phyloP scores from a whole-genome alignment of 2,797 vertebrate genomes.

The Tympanoctomys barrerae region DNA sequence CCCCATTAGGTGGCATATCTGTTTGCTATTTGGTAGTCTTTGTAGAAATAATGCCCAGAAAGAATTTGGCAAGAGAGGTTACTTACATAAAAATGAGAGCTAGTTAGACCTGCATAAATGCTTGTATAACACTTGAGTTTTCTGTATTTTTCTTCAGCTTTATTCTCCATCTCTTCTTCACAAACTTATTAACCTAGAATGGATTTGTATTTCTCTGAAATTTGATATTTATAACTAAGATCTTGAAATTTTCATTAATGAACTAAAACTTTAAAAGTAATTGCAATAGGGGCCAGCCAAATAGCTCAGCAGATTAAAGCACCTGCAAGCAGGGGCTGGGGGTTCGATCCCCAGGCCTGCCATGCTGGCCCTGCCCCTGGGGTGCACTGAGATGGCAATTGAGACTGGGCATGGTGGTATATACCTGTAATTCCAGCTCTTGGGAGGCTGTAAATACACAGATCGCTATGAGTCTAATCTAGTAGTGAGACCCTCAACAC shows the following conservation, averaged over 20 bases:
- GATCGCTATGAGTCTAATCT: too few species aligned
- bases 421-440: too few species aligned
- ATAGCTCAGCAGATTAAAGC: too few species aligned
- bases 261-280: neutral
- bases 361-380: too few species aligned
- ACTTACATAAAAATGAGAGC: slow-evolving; percentile 13
- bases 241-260: slow-evolving; percentile 35
- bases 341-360: too few species aligned
- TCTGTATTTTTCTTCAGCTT: neutral
- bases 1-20: neutral
- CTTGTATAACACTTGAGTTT: neutral
- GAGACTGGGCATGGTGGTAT: too few species aligned
- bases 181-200: neutral
- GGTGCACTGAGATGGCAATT: too few species aligned
- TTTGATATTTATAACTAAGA: slow-evolving; percentile 19
- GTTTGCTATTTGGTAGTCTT: neutral
- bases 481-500: too few species aligned
- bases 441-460: too few species aligned
- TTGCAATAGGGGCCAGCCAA: neutral
- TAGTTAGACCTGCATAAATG: neutral
- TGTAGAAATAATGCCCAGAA: slow-evolving; percentile 2
- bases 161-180: neutral
- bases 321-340: too few species aligned
- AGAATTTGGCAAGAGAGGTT: slow-evolving; percentile 37
- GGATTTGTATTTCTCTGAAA: neutral